phyloP scores from a whole-genome alignment of 2,113 vertebrate genomes.

The Scatophagus argus region DNA sequence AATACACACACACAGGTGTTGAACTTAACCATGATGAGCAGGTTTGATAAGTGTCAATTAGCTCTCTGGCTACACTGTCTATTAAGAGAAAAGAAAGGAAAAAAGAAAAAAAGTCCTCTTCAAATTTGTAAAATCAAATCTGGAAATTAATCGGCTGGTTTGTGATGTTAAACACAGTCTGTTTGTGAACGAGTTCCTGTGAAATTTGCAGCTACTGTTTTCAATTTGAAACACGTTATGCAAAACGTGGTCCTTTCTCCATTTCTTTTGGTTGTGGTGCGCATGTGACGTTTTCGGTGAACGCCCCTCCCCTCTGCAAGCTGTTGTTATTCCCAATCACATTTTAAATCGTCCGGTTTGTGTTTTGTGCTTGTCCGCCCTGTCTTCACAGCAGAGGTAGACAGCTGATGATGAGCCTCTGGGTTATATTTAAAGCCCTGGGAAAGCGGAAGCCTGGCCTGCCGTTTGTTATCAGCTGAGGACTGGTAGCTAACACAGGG shows the following conservation, averaged over 20 bases:
- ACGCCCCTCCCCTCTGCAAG: conserved; percentile 31
- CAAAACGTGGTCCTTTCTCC: not conserved
- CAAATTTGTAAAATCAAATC: not conserved
- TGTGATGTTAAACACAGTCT: not conserved
- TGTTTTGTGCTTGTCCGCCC: conserved; percentile 1
- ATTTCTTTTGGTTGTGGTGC: not conserved
- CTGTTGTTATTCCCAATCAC: conserved; percentile 14
- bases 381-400: conserved; percentile 3
- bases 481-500: conserved; percentile 29
- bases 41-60: not conserved
- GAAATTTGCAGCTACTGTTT: not conserved
- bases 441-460: conserved; percentile 57
- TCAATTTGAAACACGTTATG: not conserved
- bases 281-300: conserved; percentile 10
- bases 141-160: not conserved
- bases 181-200: not conserved
- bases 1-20: too few relatives aligned
- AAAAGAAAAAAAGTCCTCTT: too few relatives aligned
- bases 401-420: conserved; percentile 43
- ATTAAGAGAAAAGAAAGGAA: too few relatives aligned
- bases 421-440: conserved; percentile 52
- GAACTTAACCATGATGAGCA: too few relatives aligned
- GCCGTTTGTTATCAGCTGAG: conserved; percentile 36
- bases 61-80: not conserved
- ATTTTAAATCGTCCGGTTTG: not conserved